Evolutionary conservation across 2,113 vertebrate genomes (phyloP).

Genomic region (Irena cyanogastra): DNA sequence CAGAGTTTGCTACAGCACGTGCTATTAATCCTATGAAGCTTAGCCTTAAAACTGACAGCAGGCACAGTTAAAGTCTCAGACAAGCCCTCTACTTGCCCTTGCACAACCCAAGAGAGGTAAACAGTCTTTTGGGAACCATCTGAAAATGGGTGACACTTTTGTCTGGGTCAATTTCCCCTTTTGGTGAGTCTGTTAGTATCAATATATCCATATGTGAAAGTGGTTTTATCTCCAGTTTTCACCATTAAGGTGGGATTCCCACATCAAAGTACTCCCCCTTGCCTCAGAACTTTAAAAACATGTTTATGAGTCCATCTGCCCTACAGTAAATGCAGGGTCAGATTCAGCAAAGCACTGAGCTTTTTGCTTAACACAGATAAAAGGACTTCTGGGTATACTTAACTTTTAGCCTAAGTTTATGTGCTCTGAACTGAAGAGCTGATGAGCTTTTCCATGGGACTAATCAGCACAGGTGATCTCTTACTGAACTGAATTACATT

Average conservation of each 20-base stretch:
- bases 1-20: background rate
- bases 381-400: background rate
- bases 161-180: background rate
- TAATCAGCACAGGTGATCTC: background rate
- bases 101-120: background rate
- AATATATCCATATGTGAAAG: background rate
- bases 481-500: background rate
- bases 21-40: background rate
- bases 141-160: background rate
- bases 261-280: background rate
- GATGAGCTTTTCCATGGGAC: background rate
- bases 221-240: background rate
- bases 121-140: background rate
- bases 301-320: conserved; percentile 19
- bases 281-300: conserved; percentile 3
- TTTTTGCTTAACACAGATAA: background rate
- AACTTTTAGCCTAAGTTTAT: background rate
- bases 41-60: background rate
- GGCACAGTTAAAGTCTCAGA: background rate
- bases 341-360: background rate
- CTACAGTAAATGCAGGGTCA: background rate
- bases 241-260: background rate
- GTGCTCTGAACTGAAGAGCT: background rate
- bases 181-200: background rate
- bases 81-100: background rate